These are phyloP conservation scores for Steromphala cineraria DNA, from an alignment of 2,888 invertebrate species.

Conservation along the genomic window DNA sequence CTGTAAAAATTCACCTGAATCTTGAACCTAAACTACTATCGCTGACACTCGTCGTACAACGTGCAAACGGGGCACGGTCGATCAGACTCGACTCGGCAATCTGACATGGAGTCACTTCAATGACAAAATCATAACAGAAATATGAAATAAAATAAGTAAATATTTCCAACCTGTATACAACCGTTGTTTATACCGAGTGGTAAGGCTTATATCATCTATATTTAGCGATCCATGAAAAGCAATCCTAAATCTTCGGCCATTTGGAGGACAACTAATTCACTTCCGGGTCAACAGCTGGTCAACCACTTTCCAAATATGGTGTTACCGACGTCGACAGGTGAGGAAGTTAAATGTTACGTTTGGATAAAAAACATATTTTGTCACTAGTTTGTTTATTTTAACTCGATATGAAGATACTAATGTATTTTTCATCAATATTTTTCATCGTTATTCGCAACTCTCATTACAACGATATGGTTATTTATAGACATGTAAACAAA, in stretches of 20 bases:
- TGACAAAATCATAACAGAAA: too few species aligned
- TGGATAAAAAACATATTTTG: too few species aligned
- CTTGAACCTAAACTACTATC: too few species aligned
- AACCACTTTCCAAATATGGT: constrained; percentile 1
- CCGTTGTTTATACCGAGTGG: not conserved
- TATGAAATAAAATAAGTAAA: not conserved
- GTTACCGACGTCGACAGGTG: not conserved
- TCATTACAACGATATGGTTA: not conserved
- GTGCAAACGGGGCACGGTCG: too few species aligned
- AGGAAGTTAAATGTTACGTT: not conserved
- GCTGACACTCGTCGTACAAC: too few species aligned
- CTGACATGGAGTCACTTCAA: too few species aligned
- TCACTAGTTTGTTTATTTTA: too few species aligned
- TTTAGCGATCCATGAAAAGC: not conserved
- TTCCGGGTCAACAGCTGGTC: not conserved
- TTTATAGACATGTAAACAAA: not conserved
- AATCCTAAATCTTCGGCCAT: not conserved
- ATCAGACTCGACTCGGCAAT: too few species aligned
- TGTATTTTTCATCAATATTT: too few species aligned
- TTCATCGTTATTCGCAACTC: not conserved
- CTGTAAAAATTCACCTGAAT: too few species aligned
- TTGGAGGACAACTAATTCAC: constrained; percentile 1
- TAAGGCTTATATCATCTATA: not conserved
- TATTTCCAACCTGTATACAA: not conserved
- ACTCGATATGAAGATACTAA: too few species aligned